phyloP scores from a whole-genome alignment of 1,140 invertebrate genomes.

The Procambarus virginalis region DNA sequence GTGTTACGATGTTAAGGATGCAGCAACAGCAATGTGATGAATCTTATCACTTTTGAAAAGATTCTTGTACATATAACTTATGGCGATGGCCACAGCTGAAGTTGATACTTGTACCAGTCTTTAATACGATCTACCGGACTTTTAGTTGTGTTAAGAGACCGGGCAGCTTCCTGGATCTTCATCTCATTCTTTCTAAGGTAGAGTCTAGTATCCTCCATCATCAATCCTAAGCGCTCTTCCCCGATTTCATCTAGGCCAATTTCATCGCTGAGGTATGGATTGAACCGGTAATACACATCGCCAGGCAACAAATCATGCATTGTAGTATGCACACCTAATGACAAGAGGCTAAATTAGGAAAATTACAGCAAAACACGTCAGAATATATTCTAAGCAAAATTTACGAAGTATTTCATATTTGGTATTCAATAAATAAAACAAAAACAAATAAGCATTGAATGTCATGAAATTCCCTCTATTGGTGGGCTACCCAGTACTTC shows the following conservation, averaged over 20 bases:
- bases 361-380: too few species aligned
- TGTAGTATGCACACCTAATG: conserved; percentile 85
- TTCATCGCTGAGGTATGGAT: conserved; percentile 90
- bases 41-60: too few species aligned
- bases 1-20: too few species aligned
- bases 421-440: too few species aligned
- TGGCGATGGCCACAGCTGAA: conserved; percentile 35
- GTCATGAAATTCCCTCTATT: too few species aligned
- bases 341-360: conserved; percentile 11
- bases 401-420: too few species aligned
- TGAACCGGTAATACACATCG: conserved; percentile 89
- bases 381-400: too few species aligned
- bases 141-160: conserved; percentile 31
- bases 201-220: conserved; percentile 76
- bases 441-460: too few species aligned
- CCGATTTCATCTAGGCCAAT: conserved; percentile 88
- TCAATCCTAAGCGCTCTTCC: conserved; percentile 76
- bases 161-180: conserved; percentile 73
- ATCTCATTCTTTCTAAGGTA: conserved; percentile 77
- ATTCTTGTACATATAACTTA: not conserved
- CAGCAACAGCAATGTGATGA: too few species aligned
- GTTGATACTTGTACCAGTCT: conserved; percentile 50
- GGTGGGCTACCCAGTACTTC: too few species aligned
- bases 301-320: conserved; percentile 87
- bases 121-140: conserved; percentile 33